phyloP scores from a whole-genome alignment of 2,113 vertebrate genomes.

The Chlamydotis undulata region DNA sequence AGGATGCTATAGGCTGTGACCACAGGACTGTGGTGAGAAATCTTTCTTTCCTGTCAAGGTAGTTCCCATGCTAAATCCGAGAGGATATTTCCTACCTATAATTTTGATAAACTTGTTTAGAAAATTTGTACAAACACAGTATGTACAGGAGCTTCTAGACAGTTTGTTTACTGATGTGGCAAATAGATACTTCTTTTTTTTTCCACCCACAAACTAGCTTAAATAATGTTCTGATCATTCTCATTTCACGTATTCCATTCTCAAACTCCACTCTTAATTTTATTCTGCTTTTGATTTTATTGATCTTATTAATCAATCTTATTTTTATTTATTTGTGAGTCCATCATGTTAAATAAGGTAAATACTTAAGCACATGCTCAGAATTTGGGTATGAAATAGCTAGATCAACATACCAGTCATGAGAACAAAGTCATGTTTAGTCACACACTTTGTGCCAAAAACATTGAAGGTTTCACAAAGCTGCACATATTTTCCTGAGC shows the following conservation, averaged over 20 bases:
- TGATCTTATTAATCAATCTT: neutral
- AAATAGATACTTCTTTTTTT: neutral
- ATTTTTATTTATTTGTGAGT: neutral
- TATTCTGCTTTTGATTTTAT: neutral
- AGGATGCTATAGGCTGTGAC: neutral
- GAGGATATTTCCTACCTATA: neutral
- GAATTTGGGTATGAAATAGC: neutral
- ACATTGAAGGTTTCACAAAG: neutral
- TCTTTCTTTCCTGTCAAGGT: neutral
- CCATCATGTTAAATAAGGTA: rapidly evolving
- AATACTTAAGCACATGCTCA: neutral
- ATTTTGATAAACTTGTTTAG: neutral
- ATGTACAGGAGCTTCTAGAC: neutral
- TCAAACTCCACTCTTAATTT: neutral
- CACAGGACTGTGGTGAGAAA: neutral
- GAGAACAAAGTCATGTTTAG: neutral
- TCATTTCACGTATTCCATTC: neutral
- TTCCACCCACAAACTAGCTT: rapidly evolving
- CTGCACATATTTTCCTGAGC: neutral
- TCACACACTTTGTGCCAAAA: neutral
- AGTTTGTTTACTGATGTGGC: neutral
- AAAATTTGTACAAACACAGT: neutral
- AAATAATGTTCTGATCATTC: neutral
- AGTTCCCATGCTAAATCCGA: neutral
- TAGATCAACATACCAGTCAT: neutral